Evolutionary conservation across 2,797 vertebrate species (phyloP).

Genomic region (Paratrypauchen microcephalus): DNA sequence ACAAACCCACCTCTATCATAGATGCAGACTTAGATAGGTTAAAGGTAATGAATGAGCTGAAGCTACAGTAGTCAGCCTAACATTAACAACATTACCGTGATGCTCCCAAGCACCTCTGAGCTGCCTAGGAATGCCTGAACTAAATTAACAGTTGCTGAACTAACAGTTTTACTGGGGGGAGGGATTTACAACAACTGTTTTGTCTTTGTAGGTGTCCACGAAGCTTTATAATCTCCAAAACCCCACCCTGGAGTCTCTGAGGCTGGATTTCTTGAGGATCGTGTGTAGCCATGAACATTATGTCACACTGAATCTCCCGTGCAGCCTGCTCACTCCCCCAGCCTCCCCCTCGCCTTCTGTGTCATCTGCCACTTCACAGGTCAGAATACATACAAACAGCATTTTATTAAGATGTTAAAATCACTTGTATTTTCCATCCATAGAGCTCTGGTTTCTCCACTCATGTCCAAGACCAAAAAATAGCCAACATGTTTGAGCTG

Average conservation of each 20-base stretch:
- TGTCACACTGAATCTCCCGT: constrained; percentile 94
- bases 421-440: neutral
- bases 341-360: constrained; percentile 96
- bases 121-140: too few species aligned
- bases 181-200: neutral
- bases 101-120: too few species aligned
- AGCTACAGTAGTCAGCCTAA: too few species aligned
- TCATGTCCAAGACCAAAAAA: constrained; percentile 96
- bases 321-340: constrained; percentile 92
- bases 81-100: too few species aligned
- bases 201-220: constrained; percentile 83
- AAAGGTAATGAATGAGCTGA: too few species aligned
- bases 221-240: constrained; percentile 90
- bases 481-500: constrained; percentile 98
- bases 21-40: too few species aligned
- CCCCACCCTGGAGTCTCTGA: constrained; percentile 89
- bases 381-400: constrained; percentile 45
- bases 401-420: neutral
- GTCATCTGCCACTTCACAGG: constrained; percentile 97
- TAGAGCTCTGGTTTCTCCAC: constrained; percentile 99
- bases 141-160: too few species aligned
- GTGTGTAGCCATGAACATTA: constrained; percentile 97
- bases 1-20: too few species aligned
- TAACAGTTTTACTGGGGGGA: too few species aligned
- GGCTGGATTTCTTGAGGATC: constrained; percentile 93